A percentile compares a stretch with the other conserved stretches of the same genome.
phyloP scores from a whole-genome alignment of 2,888 invertebrate species.

The Tipula unca region DNA sequence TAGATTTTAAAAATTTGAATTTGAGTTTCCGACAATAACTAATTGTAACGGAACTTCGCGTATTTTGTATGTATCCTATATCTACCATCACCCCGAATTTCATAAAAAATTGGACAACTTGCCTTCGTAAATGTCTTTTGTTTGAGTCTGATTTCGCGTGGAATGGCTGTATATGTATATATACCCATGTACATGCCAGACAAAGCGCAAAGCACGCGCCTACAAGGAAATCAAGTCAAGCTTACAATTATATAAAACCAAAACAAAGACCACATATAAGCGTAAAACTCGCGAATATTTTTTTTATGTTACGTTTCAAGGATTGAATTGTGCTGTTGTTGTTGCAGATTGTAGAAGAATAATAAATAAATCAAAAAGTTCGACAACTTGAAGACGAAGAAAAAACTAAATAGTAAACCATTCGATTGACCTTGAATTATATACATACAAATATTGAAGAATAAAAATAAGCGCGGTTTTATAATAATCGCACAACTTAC shows the following conservation, averaged over 20 bases:
- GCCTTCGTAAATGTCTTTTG: too few species aligned
- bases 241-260: not conserved
- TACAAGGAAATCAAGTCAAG: not conserved
- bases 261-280: not conserved
- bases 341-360: not conserved
- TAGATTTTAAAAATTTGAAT: too few species aligned
- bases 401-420: not conserved
- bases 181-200: not conserved
- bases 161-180: too few species aligned
- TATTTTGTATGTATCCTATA: too few species aligned
- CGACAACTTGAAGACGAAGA: not conserved
- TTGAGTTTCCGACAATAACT: too few species aligned
- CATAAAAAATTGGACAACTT: too few species aligned
- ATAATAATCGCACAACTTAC: not conserved
- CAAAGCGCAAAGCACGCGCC: not conserved
- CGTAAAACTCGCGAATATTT: not conserved
- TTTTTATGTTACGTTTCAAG: not conserved
- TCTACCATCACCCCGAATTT: too few species aligned
- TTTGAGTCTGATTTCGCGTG: too few species aligned
- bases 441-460: not conserved
- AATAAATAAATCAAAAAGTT: conserved; percentile 8
- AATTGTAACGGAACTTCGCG: too few species aligned
- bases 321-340: not conserved
- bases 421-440: not conserved
- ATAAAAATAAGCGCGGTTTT: not conserved